Conservation (phyloP, 2,888 invertebrate species). For the Alloscopus bannaensis region DNA sequence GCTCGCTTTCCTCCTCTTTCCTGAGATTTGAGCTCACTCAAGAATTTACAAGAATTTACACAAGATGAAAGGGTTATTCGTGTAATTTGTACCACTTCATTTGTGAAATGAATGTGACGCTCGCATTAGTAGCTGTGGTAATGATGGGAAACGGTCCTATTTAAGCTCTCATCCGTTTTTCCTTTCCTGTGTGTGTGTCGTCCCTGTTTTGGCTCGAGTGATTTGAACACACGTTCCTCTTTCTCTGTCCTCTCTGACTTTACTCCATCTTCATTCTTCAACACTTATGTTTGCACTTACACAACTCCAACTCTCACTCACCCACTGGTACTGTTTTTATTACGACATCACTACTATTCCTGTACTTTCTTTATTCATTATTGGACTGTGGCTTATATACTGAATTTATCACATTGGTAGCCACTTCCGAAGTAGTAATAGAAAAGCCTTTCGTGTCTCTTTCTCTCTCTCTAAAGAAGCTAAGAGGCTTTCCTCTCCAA, state of each 20-base stretch:
- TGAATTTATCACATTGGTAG: conserved; percentile 36
- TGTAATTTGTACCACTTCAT: conserved; percentile 68
- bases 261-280: conserved; percentile 21
- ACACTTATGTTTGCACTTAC: conserved; percentile 38
- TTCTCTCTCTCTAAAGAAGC: not conserved
- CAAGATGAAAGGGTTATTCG: conserved; percentile 68
- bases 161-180: conserved; percentile 67
- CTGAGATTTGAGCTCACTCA: conserved; percentile 61
- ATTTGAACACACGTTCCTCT: conserved; percentile 65
- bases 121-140: conserved; percentile 68
- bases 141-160: conserved; percentile 68
- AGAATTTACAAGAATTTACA: conserved; percentile 67
- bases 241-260: conserved; percentile 26
- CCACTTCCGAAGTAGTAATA: conserved; percentile 35
- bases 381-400: conserved; percentile 5
- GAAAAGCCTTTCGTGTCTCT: conserved; percentile 25
- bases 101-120: conserved; percentile 68
- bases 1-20: conserved; percentile 34
- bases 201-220: conserved; percentile 59
- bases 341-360: not conserved
- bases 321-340: conserved; percentile 12
- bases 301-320: not conserved
- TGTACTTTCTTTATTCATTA: conserved; percentile 20
- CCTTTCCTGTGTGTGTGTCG: conserved; percentile 63
- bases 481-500: conserved; percentile 1